Evolutionary conservation across 2,797 vertebrate species (phyloP).

Genomic region (Lutjanus argentimaculatus): DNA sequence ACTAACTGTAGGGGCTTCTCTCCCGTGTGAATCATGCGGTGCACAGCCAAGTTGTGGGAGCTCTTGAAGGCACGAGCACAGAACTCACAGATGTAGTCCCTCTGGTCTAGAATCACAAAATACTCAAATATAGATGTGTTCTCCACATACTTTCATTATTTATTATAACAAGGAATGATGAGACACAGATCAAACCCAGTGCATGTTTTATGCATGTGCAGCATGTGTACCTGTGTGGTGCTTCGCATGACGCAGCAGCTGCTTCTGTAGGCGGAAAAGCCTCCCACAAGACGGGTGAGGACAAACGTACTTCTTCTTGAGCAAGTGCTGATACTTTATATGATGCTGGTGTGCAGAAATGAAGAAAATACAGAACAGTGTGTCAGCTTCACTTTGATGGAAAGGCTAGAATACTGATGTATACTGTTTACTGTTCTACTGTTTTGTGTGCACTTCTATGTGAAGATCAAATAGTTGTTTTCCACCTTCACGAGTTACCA

Average conservation of each 20-base stretch:
- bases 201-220: not conserved
- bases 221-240: slow-evolving; percentile 94
- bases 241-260: slow-evolving; percentile 97
- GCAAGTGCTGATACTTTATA: slow-evolving; percentile 98
- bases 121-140: slow-evolving; percentile 3
- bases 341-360: slow-evolving; percentile 88
- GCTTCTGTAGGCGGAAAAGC: slow-evolving; percentile 97
- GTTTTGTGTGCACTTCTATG: not conserved
- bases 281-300: slow-evolving; percentile 97
- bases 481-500: not conserved
- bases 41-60: slow-evolving; percentile 97
- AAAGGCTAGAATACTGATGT: not conserved
- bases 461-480: not conserved
- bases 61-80: slow-evolving; percentile 99
- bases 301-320: slow-evolving; percentile 99
- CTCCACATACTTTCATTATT: not conserved
- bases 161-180: not conserved
- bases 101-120: slow-evolving; percentile 89
- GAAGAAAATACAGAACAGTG: slow-evolving; percentile 24
- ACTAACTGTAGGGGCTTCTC: slow-evolving; percentile 99
- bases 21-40: slow-evolving; percentile 99
- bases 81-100: slow-evolving; percentile 99
- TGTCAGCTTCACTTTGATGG: not conserved
- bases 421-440: not conserved
- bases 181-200: not conserved